Percentiles rank a stretch among this genome's conserved stretches.
phyloP scores from a whole-genome alignment of 1,140 invertebrate species.

The Drosophila obscura region DNA sequence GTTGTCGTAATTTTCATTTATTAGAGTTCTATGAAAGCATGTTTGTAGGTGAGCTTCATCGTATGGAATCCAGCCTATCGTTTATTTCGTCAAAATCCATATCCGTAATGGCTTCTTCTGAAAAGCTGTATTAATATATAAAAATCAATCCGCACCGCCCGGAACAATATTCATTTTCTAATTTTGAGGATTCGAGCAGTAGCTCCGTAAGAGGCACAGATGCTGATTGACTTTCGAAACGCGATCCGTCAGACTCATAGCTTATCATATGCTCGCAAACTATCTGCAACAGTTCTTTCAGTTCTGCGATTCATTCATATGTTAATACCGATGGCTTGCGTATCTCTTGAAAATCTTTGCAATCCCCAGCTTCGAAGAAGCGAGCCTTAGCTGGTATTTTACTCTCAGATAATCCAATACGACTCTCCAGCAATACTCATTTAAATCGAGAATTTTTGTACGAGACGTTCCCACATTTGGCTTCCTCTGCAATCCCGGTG shows the following conservation, averaged over 20 bases:
- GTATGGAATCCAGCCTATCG: background rate
- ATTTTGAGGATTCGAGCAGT: background rate
- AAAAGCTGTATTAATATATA: no score
- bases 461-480: no score
- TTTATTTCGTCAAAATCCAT: no score
- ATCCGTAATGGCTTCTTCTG: no score
- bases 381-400: background rate
- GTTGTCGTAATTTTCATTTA: background rate
- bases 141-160: no score
- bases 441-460: background rate
- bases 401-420: slow-evolving; percentile 18
- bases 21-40: no score
- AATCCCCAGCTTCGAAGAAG: background rate
- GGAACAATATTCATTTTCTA: slow-evolving; percentile 3
- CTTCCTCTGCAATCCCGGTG: no score
- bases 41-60: background rate
- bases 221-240: no score
- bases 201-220: no score
- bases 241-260: slow-evolving; percentile 12
- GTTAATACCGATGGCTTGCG: background rate
- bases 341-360: background rate
- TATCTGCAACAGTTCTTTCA: slow-evolving; percentile 6
- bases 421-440: background rate
- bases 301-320: slow-evolving; percentile 4
- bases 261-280: slow-evolving; percentile 17